Evolutionary conservation across 2,888 invertebrate species (phyloP).

Genomic region (Ischnus inquisitorius): DNA sequence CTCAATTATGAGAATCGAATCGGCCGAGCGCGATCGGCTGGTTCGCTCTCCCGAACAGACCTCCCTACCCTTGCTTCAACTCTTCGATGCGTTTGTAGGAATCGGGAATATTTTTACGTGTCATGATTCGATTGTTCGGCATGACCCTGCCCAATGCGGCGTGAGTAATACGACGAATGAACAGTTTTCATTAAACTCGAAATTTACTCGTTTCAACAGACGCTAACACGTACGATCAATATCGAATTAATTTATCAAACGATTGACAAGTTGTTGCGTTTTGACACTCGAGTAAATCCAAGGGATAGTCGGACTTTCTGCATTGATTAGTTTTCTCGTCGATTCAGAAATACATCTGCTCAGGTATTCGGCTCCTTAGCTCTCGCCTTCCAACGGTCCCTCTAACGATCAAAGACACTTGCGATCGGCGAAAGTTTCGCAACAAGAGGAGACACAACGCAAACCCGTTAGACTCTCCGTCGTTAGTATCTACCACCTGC

Average conservation of each 20-base stretch:
- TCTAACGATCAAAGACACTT: slow-evolving; percentile 72
- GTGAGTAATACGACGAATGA: slow-evolving; percentile 10
- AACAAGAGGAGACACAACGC: slow-evolving; percentile 4
- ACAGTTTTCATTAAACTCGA: not conserved
- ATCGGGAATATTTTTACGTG: slow-evolving; percentile 51
- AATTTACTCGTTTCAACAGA: not conserved
- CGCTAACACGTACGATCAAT: not conserved
- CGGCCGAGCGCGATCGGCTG: slow-evolving; percentile 42
- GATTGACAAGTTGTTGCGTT: not conserved
- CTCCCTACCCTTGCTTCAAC: not conserved
- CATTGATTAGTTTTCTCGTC: slow-evolving; percentile 39
- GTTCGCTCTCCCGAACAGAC: slow-evolving; percentile 22
- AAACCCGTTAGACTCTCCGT: slow-evolving; percentile 23
- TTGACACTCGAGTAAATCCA: not conserved
- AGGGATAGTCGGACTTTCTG: not conserved
- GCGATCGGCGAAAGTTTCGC: slow-evolving; percentile 53
- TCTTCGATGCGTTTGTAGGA: not conserved
- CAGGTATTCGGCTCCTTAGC: slow-evolving; percentile 69
- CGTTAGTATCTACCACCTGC: slow-evolving; percentile 21
- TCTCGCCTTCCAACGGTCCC: slow-evolving; percentile 32
- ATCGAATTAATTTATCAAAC: not conserved
- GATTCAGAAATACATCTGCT: slow-evolving; percentile 41
- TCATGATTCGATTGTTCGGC: slow-evolving; percentile 54
- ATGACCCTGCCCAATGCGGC: slow-evolving; percentile 3
- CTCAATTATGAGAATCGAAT: slow-evolving; percentile 64